phyloP scores from a whole-genome alignment of 2,888 invertebrate genomes.

The Troilus luridus region DNA sequence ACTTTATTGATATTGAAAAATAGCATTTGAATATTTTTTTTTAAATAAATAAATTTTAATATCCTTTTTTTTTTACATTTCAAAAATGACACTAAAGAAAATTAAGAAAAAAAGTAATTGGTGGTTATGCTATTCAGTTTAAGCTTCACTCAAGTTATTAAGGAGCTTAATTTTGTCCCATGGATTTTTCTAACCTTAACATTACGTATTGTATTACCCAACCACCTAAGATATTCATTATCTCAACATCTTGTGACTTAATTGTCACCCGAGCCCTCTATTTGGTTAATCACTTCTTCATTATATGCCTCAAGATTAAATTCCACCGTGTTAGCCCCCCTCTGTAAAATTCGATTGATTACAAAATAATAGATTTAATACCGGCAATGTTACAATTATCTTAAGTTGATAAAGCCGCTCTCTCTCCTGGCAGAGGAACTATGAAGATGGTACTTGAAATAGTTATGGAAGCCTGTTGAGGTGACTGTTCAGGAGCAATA shows the following conservation, averaged over 20 bases:
- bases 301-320: slow-evolving; percentile 14
- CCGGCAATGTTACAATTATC: slow-evolving; percentile 2
- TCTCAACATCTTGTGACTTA: neutral
- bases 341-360: slow-evolving; percentile 23
- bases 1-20: too few relatives aligned
- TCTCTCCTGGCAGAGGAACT: neutral
- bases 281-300: slow-evolving; percentile 10
- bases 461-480: neutral
- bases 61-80: too few relatives aligned
- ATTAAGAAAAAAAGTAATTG: too few relatives aligned
- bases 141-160: too few relatives aligned
- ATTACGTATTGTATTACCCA: neutral
- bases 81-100: too few relatives aligned
- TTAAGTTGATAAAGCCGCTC: neutral
- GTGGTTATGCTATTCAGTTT: too few relatives aligned
- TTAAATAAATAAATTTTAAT: too few relatives aligned
- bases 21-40: too few relatives aligned
- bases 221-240: neutral
- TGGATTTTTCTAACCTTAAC: neutral
- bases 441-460: neutral
- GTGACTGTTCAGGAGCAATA: slow-evolving; percentile 15
- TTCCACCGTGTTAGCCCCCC: neutral
- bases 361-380: slow-evolving; percentile 41
- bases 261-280: slow-evolving; percentile 10
- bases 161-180: neutral